Evolutionary conservation across 2,797 vertebrate genomes (phyloP).

Genomic region (Hoplostethus atlanticus): DNA sequence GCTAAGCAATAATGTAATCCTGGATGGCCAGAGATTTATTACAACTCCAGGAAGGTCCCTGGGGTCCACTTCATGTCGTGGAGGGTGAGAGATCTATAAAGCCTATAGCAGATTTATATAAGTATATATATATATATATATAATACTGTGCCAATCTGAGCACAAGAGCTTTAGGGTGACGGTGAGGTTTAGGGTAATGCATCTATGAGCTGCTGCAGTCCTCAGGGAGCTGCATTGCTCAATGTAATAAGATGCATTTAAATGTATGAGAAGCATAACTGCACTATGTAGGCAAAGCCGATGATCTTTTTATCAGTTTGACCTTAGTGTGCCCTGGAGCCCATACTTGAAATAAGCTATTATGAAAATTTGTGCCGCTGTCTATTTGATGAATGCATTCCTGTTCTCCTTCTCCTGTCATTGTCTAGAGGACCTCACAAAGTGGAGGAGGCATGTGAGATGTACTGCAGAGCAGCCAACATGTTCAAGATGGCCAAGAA

Average conservation of each 20-base stretch:
- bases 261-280: not conserved
- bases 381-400: not conserved
- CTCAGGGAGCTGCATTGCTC: not conserved
- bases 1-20: conserved; percentile 54
- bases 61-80: conserved; percentile 41
- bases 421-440: conserved; percentile 91
- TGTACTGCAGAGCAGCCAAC: conserved; percentile 99
- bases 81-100: conserved; percentile 27
- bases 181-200: too few relatives aligned
- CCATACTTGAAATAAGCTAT: too few relatives aligned
- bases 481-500: conserved; percentile 99
- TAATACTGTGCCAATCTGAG: not conserved
- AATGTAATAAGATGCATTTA: not conserved
- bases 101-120: conserved; percentile 30
- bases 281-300: too few relatives aligned
- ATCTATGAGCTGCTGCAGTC: too few relatives aligned
- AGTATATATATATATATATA: too few relatives aligned
- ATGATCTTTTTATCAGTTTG: not conserved
- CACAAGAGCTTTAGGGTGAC: not conserved
- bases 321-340: not conserved
- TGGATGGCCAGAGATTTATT: conserved; percentile 48
- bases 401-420: conserved; percentile 25
- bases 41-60: conserved; percentile 39
- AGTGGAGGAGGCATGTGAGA: conserved; percentile 98
- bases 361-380: not conserved